These are phyloP conservation scores for Oncorhynchus kisutch DNA, from an alignment of 2,113 vertebrate genomes.

Conservation along the genomic window DNA sequence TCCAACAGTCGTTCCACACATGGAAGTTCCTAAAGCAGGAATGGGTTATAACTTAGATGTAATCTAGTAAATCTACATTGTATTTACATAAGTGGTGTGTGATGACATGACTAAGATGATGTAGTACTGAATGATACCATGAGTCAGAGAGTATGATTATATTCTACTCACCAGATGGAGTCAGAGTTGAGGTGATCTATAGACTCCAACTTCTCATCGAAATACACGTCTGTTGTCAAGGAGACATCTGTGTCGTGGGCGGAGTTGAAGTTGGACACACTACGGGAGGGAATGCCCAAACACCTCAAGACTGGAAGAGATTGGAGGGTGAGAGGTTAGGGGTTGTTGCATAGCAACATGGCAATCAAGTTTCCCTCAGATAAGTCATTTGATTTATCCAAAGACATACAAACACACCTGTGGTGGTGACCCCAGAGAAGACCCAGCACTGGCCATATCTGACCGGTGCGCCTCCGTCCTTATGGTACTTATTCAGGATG, in stretches of 20 bases:
- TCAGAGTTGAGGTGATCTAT: slow-evolving; percentile 80
- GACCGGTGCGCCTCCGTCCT: slow-evolving; percentile 71
- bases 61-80: no score
- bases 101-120: background rate
- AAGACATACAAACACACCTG: slow-evolving; percentile 59
- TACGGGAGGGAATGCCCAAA: slow-evolving; percentile 82
- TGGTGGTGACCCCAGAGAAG: slow-evolving; percentile 88
- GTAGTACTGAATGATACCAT: background rate
- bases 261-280: slow-evolving; percentile 87
- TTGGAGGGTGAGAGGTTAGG: background rate
- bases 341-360: background rate
- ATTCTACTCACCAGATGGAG: slow-evolving; percentile 80
- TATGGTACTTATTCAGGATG: slow-evolving; percentile 83
- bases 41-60: no score
- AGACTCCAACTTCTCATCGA: slow-evolving; percentile 85
- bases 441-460: slow-evolving; percentile 93
- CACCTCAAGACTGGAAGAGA: slow-evolving; percentile 80
- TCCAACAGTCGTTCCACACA: slow-evolving; percentile 95
- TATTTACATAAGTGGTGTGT: background rate
- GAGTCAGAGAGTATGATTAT: no score
- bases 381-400: background rate
- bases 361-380: no score
- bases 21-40: slow-evolving; percentile 86
- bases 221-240: slow-evolving; percentile 86
- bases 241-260: slow-evolving; percentile 91